These are phyloP conservation scores for Xiphophorus birchmanni DNA, from an alignment of 2,797 vertebrate genomes.

Conservation along the genomic window DNA sequence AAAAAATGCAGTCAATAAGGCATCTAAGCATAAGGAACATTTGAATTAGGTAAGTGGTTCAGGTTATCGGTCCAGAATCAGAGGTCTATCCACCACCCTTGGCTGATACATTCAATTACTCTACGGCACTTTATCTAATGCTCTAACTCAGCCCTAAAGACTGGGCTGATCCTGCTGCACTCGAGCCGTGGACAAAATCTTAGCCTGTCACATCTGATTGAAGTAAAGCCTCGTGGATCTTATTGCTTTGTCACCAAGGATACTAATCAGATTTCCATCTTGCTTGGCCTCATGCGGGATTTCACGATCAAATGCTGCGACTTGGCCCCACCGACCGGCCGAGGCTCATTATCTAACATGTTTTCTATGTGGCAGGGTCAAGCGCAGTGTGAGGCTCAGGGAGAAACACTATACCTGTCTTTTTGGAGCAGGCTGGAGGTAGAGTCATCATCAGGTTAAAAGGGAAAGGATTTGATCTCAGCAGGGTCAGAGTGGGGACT, in stretches of 20 bases:
- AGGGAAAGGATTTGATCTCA: constrained; percentile 59
- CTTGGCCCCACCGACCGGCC: constrained; percentile 81
- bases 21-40: constrained; percentile 26
- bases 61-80: constrained; percentile 66
- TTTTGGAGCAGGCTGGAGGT: constrained; percentile 64
- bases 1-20: constrained; percentile 10
- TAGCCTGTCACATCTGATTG: constrained; percentile 88
- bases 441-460: constrained; percentile 63
- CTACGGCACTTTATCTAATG: constrained; percentile 69
- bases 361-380: constrained; percentile 92
- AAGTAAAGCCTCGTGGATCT: constrained; percentile 84
- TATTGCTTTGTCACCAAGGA: constrained; percentile 89
- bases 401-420: constrained; percentile 92
- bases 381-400: constrained; percentile 90
- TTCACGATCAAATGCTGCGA: constrained; percentile 92
- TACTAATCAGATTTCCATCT: constrained; percentile 97
- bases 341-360: constrained; percentile 91
- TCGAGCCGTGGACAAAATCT: constrained; percentile 81
- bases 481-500: constrained; percentile 66
- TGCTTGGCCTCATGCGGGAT: constrained; percentile 87
- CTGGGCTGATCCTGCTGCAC: constrained; percentile 61
- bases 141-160: constrained; percentile 37
- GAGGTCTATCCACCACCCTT: constrained; percentile 19
- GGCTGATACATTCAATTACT: constrained; percentile 72
- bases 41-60: constrained; percentile 62